phyloP scores from a whole-genome alignment of 53 echinoderm and acorn worm genomes.

The Mesocentrotus franciscanus region DNA sequence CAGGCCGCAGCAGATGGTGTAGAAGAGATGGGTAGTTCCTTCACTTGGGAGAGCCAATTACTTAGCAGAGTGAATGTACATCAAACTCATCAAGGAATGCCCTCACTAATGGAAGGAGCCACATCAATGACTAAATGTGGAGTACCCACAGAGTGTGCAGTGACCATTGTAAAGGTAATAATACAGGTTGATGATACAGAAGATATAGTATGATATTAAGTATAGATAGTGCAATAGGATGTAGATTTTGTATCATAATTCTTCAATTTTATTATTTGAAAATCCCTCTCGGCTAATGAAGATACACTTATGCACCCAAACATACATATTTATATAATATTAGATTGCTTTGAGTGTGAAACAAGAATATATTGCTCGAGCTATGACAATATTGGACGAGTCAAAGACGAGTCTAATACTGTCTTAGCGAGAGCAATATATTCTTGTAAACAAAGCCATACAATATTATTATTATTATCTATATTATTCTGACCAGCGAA shows the following conservation, averaged over 20 bases:
- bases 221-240: background rate
- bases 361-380: no score
- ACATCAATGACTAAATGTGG: background rate
- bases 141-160: background rate
- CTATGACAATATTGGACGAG: no score
- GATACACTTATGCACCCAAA: background rate
- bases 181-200: background rate
- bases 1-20: background rate
- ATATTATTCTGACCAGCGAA: no score
- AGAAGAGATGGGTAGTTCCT: background rate
- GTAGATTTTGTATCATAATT: background rate
- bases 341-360: no score
- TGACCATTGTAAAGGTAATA: conserved; percentile 36
- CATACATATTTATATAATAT: no score
- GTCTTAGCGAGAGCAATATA: no score
- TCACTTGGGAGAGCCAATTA: background rate
- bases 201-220: background rate
- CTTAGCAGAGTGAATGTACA: background rate
- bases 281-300: background rate
- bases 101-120: background rate
- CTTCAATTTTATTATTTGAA: background rate
- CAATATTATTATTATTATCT: no score
- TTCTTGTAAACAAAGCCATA: no score
- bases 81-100: background rate
- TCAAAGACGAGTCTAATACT: no score